Evolutionary conservation across 2,797 vertebrate species (phyloP).

Genomic region (Chelonia mydas): DNA sequence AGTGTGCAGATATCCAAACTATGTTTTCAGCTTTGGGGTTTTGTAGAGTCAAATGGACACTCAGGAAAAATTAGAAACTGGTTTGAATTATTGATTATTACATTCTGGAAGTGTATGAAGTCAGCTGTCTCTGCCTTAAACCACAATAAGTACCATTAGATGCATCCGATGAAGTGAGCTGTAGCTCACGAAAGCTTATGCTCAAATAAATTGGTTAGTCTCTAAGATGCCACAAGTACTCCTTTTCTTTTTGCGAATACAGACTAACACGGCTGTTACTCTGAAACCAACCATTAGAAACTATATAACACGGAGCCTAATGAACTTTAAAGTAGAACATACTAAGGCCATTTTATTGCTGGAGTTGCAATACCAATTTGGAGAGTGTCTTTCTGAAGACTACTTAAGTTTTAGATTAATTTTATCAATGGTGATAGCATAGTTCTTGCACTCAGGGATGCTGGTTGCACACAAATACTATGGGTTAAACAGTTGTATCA

Average conservation of each 20-base stretch:
- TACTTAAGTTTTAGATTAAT: neutral
- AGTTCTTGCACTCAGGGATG: rapidly evolving
- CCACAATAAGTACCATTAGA: no score
- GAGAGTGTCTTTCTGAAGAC: neutral
- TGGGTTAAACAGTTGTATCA: neutral
- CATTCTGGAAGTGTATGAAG: neutral
- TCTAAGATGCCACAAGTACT: no score
- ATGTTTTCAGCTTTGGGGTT: neutral
- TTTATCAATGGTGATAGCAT: neutral
- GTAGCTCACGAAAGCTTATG: no score
- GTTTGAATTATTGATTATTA: neutral
- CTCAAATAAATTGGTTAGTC: no score
- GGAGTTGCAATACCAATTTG: neutral
- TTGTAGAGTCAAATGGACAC: neutral
- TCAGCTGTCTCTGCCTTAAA: no score
- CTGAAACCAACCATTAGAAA: no score
- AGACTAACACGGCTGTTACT: no score
- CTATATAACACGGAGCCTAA: neutral
- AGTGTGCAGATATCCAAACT: neutral
- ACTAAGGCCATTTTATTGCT: neutral
- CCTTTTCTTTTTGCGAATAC: no score
- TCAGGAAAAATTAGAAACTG: neutral
- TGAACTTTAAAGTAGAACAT: neutral
- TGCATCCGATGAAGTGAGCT: no score
- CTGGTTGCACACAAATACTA: neutral